Evolutionary conservation across 2,797 vertebrate species (phyloP), one percentile per base, ranked within the genome.

Genomic region (Chiroxiphia lanceolata): DNA sequence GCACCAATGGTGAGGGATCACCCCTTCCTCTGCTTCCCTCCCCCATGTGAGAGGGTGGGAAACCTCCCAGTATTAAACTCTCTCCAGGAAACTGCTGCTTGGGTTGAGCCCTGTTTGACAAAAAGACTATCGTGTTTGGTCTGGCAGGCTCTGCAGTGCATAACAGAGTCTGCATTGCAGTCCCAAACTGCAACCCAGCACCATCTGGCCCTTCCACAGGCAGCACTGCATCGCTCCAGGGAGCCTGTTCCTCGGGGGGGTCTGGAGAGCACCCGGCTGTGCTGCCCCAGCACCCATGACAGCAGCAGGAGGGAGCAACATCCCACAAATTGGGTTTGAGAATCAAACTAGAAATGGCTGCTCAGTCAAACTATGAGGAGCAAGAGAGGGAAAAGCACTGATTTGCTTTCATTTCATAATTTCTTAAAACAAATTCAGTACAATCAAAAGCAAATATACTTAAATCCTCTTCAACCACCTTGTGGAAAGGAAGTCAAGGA

Each of bases 141-240:
- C 36, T 83, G 26, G 14, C 69, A 78, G 71, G 79, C 87, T 91
- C 95, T 93, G 95, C 94, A 96, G 61, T 33, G 92, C 87, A 83
- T 92, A 78, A 59, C 91, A 81, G 79, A 69, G 74, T 45, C 96
- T 94, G 95, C 95, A 96, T 69, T 94, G 96, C 94, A 97, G 96
- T 93, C 79, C 87, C 82, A n/a, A 94, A 36, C 84, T 85, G 90
- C 94, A 93, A 86, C 64, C 79, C 94, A 72, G 67, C 84, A 91
- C 84, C 94, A 38, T 44, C 87, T 77, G 94, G 85, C 84, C 93
- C 60, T 84, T 67, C 68, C 78, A 64, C 81, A 54, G 83, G 71
- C 92, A 92, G 87, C 87, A 26, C 84, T 68, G 93, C 90, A 82
- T 26, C n/a, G 7, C 53, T 63, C 83, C 40, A 13, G 57, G 76